phyloP scores from a whole-genome alignment of 2,888 invertebrate species.

The Luperina nickerlii region DNA sequence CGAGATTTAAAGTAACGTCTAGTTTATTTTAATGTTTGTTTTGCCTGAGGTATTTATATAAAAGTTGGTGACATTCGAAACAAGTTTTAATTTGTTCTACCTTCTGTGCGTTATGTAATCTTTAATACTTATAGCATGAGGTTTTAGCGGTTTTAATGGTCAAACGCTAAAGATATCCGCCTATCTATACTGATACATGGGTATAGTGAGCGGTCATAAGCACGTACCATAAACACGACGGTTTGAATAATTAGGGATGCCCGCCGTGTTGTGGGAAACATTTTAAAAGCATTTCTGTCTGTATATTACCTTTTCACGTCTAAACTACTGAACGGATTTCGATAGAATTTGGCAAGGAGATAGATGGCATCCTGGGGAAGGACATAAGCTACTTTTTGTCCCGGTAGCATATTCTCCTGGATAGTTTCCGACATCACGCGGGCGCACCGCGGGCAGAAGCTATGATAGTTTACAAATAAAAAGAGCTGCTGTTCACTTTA shows the following conservation, averaged over 20 bases:
- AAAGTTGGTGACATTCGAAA: neutral
- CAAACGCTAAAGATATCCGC: neutral
- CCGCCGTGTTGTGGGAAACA: neutral
- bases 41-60: neutral
- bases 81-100: neutral
- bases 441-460: neutral
- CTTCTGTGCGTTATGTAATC: neutral
- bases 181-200: neutral
- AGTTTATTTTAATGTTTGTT: neutral
- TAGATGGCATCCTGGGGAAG: neutral
- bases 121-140: neutral
- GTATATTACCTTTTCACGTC: neutral
- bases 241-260: neutral
- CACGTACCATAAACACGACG: neutral
- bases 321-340: too few species aligned
- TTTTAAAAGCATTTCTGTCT: neutral
- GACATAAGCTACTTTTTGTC: neutral
- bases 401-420: neutral
- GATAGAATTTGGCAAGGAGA: neutral
- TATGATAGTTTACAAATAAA: neutral
- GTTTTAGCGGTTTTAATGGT: neutral
- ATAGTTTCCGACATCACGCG: neutral
- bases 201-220: neutral
- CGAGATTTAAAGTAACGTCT: conserved; percentile 12
- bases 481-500: neutral